Base-by-base conservation (phyloP, 2,888 invertebrate genomes). In the Drosophila ustulata region DNA sequence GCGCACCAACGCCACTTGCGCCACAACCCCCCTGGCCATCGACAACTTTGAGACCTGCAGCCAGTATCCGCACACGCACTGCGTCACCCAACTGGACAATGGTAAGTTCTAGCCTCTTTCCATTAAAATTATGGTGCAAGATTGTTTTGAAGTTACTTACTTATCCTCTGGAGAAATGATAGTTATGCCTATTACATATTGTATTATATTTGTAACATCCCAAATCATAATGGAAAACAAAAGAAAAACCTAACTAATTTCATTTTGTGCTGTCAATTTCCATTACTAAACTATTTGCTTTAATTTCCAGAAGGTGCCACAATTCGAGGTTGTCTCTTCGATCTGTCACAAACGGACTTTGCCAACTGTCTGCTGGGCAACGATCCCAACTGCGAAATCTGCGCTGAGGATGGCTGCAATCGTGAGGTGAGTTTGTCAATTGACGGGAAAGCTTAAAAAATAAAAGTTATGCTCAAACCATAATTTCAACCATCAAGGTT, bases 371-470 rank as follows among this genome's bases (percentile, higher is more conserved):
- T 91, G 1, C 57, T 90, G 34, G 90, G 88, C 13, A 87, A 46
- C 7, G 85, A 87, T 55, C 59, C 67, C 0, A 85, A 88, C 37
- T 91, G 92, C 43, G 49, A 73, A 0, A 23, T 82, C 1, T 91
- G 92, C 45, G 23, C 47, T 13, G 66, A 73, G 8, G 68, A 84
- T 66, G 90, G 88, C 11, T 92, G 91, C 61, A 92, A 92, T 66
- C 82, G 86, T 11, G 78, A 87, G 82, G 91, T 91, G 67, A 63
- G 52, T 37, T 34, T 34, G 11, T 7, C 32, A 32, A 32, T 3
- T 3, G 9, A 8, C 8, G 7, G 8, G 6, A 32, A 7, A 32
- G 8, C 7, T 8, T 8, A 8, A 6, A 8, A 32, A 1, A 18
- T 32, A 3, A 32, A 32, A 3, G 32, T 9, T 32, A 9, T 9